Percentiles rank a stretch among this genome's conserved stretches.
These are phyloP conservation scores for Halichondria panicea DNA, from an alignment of 37 sponge, comb jelly and placozoan genomes.

Conservation along the genomic window DNA sequence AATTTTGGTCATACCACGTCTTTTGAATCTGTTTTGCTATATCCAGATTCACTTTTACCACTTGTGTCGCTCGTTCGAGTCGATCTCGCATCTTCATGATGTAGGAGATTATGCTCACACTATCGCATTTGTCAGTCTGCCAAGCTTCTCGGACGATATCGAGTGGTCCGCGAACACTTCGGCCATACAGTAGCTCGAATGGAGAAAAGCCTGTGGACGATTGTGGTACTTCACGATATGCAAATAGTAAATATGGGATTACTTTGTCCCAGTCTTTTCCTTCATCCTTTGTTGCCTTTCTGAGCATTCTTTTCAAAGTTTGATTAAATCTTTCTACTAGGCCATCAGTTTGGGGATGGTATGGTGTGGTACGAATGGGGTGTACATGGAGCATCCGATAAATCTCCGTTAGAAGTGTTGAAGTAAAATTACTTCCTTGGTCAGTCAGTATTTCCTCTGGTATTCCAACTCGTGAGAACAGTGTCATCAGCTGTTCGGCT, in stretches of 20 bases:
- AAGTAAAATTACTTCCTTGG: conserved; percentile 58
- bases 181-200: conserved; percentile 64
- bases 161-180: conserved; percentile 45
- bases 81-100: conserved; percentile 25
- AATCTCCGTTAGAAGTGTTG: conserved; percentile 28
- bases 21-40: conserved; percentile 31
- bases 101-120: conserved; percentile 35
- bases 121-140: conserved; percentile 3
- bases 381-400: conserved; percentile 23
- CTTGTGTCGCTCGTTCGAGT: conserved; percentile 1
- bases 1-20: conserved; percentile 33
- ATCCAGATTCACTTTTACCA: conserved; percentile 24
- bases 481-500: conserved; percentile 44
- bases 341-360: conserved; percentile 53
- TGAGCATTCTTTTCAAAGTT: conserved; percentile 44
- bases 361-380: conserved; percentile 30
- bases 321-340: conserved; percentile 47
- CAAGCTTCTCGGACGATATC: conserved; percentile 52
- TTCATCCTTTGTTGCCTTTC: conserved; percentile 6
- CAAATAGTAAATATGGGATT: conserved; percentile 54
- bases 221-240: conserved; percentile 60
- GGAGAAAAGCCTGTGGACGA: conserved; percentile 49
- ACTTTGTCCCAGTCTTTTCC: conserved; percentile 54
- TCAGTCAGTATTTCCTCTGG: conserved; percentile 61
- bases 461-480: conserved; percentile 56